Conservation (phyloP, 2,113 vertebrate genomes). For the Pachycephala philippinensis region DNA sequence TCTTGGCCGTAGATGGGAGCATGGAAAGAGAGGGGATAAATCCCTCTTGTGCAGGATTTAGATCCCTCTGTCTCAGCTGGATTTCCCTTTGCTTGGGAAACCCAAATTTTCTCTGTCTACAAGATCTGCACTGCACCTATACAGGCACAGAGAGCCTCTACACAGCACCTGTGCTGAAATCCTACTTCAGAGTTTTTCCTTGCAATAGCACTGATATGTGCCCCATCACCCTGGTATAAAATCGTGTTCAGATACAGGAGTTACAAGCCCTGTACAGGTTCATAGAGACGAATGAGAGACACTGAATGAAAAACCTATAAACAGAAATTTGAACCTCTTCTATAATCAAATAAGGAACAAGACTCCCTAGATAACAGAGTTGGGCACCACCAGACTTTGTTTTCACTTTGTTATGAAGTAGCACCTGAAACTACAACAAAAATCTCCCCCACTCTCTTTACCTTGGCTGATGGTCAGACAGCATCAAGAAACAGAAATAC, state of each 20-base stretch:
- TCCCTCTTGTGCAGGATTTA: background rate
- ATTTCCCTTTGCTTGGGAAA: background rate
- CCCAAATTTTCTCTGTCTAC: background rate
- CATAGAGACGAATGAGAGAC: background rate
- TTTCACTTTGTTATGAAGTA: background rate
- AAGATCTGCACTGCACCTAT: background rate
- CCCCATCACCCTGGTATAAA: background rate
- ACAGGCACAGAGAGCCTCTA: background rate
- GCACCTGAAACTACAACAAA: background rate
- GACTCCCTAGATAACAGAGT: background rate
- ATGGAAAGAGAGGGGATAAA: background rate
- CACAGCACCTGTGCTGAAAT: background rate
- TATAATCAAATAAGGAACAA: background rate
- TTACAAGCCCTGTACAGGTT: background rate
- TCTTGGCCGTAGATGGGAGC: background rate
- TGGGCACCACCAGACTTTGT: background rate
- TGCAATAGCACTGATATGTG: fast-evolving
- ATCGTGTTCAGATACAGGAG: background rate
- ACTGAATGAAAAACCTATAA: background rate
- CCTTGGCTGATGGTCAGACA: background rate
- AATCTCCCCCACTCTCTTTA: background rate
- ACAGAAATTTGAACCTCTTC: background rate
- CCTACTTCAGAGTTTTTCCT: background rate
- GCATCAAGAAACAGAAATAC: background rate
- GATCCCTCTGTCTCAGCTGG: background rate